Conservation (phyloP, 1,140 invertebrate genomes). For the Acarapis woodi region DNA sequence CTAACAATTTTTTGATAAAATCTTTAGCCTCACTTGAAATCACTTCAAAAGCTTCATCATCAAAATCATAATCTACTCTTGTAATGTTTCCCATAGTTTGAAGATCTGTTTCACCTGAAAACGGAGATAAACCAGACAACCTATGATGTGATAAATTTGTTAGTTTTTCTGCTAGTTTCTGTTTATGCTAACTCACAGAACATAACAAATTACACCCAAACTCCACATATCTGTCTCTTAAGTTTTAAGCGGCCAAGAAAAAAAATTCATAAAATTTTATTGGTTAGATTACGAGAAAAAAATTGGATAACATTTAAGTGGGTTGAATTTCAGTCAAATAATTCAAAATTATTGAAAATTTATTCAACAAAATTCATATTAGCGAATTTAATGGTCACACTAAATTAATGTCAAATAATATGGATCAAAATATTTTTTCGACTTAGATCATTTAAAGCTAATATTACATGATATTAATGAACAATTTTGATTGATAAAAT, state of each 20-base stretch:
- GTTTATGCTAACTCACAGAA: slow-evolving; percentile 45
- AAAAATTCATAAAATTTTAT: no score
- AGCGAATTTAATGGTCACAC: no score
- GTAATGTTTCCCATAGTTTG: slow-evolving; percentile 94
- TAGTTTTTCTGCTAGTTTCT: background rate
- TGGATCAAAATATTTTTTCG: no score
- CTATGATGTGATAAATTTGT: slow-evolving; percentile 21
- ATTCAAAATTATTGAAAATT: no score
- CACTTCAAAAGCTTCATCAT: slow-evolving; percentile 68
- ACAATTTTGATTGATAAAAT: background rate
- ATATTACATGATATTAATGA: background rate
- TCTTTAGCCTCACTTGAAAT: slow-evolving; percentile 74
- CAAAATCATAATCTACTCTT: slow-evolving; percentile 75
- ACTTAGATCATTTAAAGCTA: no score
- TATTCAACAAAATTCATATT: no score
- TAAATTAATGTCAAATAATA: no score
- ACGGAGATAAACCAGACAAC: slow-evolving; percentile 81
- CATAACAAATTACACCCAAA: slow-evolving; percentile 84
- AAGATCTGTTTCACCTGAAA: slow-evolving; percentile 86
- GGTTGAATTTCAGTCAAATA: no score
- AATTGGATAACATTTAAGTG: no score
- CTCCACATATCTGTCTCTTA: slow-evolving; percentile 89
- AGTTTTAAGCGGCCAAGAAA: no score
- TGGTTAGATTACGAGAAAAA: no score
- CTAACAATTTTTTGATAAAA: slow-evolving; percentile 54